Evolutionary conservation across 2,113 vertebrate species (phyloP), one percentile per base, ranked within the genome.

Genomic region (Rhinolophus ferrumequinum): DNA sequence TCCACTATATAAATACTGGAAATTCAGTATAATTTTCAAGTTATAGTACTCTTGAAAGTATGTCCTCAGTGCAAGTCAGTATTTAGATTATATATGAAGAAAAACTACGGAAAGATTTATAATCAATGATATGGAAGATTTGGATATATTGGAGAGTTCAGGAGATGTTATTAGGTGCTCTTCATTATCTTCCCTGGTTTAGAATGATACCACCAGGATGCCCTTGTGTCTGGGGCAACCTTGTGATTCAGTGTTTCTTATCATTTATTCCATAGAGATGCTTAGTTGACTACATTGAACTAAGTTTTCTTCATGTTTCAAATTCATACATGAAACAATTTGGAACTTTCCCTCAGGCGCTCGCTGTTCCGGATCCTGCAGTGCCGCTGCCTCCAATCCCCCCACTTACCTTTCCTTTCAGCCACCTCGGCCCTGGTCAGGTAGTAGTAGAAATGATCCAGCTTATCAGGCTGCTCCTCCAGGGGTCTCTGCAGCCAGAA

Each of bases 401-500:
- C 95, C 86, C 88, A 75, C 97, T 97, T 98, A 99, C 99, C 99
- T 99, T 99, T 98, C 98, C 95, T 96, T 88, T 97, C 99, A 3
- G 99, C 99, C 88, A 94, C 95, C 98, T 99, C 99, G 60, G 97
- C 98, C 97, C 98, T 98, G 98, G 99, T 99, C 98, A 99, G 99
- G 98, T 99, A 98, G 98, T 98, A 96, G 98, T 98, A 99, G 98
- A 99, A 98, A 98, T 98, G 98, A 98, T 99, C 99, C 98, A 99
- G 98, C 98, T 99, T 99, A 97, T 99, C 98, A 38, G 98, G 98
- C 98, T 99, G 99, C 84, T 98, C 98, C 98, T 99, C 99, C 97
- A 99, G 97, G 96, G 99, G 99, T 91, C 97, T 98, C 98, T 99
- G 98, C 96, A 98, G 97, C 99, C 99, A 99, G 99, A 99, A 99